A percentile compares a stretch with the other conserved stretches of the same genome.
These are phyloP conservation scores for Erynnis tages DNA, from an alignment of 2,888 invertebrate species.

Conservation along the genomic window DNA sequence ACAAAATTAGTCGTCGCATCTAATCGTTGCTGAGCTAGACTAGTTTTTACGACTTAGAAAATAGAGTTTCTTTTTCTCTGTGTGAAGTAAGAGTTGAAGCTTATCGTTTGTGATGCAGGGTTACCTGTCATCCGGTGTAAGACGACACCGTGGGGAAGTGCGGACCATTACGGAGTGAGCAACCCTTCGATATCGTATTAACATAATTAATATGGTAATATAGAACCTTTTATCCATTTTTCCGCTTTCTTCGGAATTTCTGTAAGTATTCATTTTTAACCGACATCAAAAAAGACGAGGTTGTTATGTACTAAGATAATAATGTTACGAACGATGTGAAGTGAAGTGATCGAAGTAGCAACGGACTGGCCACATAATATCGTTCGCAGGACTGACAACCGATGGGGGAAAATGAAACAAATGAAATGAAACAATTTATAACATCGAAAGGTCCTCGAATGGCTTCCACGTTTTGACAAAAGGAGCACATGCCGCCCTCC, in stretches of 20 bases:
- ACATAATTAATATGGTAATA: constrained; percentile 37
- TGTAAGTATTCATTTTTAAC: too few species aligned
- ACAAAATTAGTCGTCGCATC: constrained; percentile 33
- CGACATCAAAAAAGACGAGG: too few species aligned
- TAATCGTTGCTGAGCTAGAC: constrained; percentile 21
- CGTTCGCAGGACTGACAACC: too few species aligned
- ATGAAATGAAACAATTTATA: too few species aligned
- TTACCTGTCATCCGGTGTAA: constrained; percentile 73
- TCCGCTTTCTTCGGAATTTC: constrained; percentile 7
- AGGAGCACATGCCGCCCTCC: too few species aligned
- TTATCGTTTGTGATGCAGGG: constrained; percentile 56
- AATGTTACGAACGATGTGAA: too few species aligned
- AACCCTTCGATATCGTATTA: constrained; percentile 44
- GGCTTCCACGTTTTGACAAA: too few species aligned
- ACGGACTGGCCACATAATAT: too few species aligned
- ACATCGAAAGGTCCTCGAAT: too few species aligned
- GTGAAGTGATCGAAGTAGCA: too few species aligned
- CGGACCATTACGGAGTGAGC: constrained; percentile 49
- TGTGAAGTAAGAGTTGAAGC: constrained; percentile 32
- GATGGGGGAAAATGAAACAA: too few species aligned
- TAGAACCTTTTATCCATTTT: constrained; percentile 15
- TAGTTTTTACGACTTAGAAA: constrained; percentile 19
- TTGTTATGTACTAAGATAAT: too few species aligned
- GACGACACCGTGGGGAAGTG: constrained; percentile 73
- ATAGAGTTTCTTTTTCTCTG: constrained; percentile 33